phyloP scores from a whole-genome alignment of 2,113 vertebrate genomes.

The Clinocottus analis region DNA sequence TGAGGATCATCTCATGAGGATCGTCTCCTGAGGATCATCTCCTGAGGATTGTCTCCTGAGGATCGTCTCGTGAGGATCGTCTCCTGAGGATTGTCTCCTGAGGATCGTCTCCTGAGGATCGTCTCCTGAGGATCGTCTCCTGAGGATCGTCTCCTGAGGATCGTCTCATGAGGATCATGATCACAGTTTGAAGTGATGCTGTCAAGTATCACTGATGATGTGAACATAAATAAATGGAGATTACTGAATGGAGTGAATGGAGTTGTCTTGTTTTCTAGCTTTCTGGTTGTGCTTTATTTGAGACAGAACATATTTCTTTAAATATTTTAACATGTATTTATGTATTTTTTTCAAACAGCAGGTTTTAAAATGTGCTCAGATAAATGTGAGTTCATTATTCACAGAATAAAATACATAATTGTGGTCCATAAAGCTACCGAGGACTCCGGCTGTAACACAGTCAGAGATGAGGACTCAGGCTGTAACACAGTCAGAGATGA shows the following conservation, averaged over 20 bases:
- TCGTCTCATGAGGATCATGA: too few species aligned
- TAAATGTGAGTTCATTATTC: constrained; percentile 1
- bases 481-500: too few species aligned
- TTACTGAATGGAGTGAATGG: not conserved
- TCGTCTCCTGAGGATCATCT: too few species aligned
- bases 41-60: too few species aligned
- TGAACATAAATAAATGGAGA: not conserved
- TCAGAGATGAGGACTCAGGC: too few species aligned
- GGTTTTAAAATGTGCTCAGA: not conserved
- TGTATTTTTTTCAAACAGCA: not conserved
- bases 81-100: too few species aligned
- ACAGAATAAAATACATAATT: not conserved
- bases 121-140: too few species aligned
- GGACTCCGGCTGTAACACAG: too few species aligned
- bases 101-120: too few species aligned
- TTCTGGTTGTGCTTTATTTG: not conserved
- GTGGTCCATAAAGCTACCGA: not conserved
- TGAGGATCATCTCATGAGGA: too few species aligned
- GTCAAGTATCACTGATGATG: not conserved
- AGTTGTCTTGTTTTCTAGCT: not conserved
- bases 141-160: too few species aligned
- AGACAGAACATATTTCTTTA: not conserved
- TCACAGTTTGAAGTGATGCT: not conserved
- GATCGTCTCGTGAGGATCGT: too few species aligned
- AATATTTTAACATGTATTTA: not conserved